phyloP scores from a whole-genome alignment of 2,113 vertebrate genomes.

The Ophthalmolycus amberensis region DNA sequence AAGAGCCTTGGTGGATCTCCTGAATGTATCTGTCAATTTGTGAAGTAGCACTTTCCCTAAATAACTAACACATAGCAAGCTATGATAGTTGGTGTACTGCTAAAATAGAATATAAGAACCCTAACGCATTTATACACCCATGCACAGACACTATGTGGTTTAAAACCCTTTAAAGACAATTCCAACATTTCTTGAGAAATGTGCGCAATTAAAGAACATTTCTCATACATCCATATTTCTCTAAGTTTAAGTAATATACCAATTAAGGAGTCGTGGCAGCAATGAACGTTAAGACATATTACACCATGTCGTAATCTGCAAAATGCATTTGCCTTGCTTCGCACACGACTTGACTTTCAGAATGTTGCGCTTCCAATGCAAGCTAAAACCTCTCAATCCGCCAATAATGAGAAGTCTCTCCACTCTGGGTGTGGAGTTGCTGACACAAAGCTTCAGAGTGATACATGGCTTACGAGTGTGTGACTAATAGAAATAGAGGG shows the following conservation, averaged over 20 bases:
- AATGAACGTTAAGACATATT: constrained; percentile 35
- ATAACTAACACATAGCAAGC: background rate
- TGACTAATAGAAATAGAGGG: constrained; percentile 81
- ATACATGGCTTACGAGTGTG: constrained; percentile 79
- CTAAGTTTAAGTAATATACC: constrained; percentile 29
- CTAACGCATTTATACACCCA: background rate
- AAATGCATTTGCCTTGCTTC: constrained; percentile 52
- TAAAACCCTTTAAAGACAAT: background rate
- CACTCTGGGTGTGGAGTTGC: constrained; percentile 69
- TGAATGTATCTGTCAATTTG: background rate
- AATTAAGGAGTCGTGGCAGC: constrained; percentile 31
- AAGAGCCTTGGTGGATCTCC: background rate
- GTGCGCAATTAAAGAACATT: constrained; percentile 18
- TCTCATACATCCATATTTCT: background rate
- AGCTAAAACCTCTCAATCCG: constrained; percentile 74
- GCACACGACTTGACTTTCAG: constrained; percentile 45
- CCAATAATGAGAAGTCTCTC: constrained; percentile 74
- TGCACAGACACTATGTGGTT: background rate
- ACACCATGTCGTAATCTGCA: constrained; percentile 41
- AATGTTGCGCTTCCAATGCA: constrained; percentile 43
- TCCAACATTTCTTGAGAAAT: constrained; percentile 13
- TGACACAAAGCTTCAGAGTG: constrained; percentile 79
- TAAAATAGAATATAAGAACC: background rate
- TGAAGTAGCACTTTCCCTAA: background rate
- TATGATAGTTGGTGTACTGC: background rate